Evolutionary conservation across 2,797 vertebrate genomes (phyloP), one percentile per base, ranked within the genome.

Genomic region (Euthynnus affinis): DNA sequence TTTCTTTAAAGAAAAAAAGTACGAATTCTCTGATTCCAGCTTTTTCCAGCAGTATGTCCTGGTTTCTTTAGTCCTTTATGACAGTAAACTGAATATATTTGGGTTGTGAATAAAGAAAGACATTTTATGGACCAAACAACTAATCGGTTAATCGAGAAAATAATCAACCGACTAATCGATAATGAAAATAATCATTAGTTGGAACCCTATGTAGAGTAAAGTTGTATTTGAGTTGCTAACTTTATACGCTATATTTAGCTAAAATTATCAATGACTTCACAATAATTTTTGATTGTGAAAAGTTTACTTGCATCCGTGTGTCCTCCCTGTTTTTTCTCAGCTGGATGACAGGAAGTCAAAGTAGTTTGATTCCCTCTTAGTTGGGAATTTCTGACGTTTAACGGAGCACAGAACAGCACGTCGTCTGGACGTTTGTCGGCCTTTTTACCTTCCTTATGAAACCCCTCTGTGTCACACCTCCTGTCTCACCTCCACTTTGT

Each of bases 401-500:
- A 46, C 15, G 52, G 20, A 67, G 65, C 56, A 37, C 61, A 66
- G 65, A 62, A 0, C n/a, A n/a, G n/a, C n/a, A n/a, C n/a, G n/a
- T 3, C 0, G 22, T 2, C 18, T 14, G 20, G 27, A 18, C 1
- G 51, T 25, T 29, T 40, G 10, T 58, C 13, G 22, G n/a, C 59
- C 18, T 61, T 53, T 42, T 4, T 32, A n/a, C 22, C 15, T 25
- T 51, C 55, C 4, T 22, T 25, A 55, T 15, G 52, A 55, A n/a
- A n/a, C n/a, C n/a, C 52, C 52, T 17, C 20, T 2, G 3, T 27
- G 52, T 13, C 15, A 1, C 1, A 7, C 32, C 57, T 51, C 46
- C 73, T 1, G 27, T 51, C 56, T 49, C 58, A 0, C 53, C 34
- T 66, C 64, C 60, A 23, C 80, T 53, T 65, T 76, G 61, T 79